phyloP scores from a whole-genome alignment of 1,140 invertebrate genomes.

The Aphis craccivora region DNA sequence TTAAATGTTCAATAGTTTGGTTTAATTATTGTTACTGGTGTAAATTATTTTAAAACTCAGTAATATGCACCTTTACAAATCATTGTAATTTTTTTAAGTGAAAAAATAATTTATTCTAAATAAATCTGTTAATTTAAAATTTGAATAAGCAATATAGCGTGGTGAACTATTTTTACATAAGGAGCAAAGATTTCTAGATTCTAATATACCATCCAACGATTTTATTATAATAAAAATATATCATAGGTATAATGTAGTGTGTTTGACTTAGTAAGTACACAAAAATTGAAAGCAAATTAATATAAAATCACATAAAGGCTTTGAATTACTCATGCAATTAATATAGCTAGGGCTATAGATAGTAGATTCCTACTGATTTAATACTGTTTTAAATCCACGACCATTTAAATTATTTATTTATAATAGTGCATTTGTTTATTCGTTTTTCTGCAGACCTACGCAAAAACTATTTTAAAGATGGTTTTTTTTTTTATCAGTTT shows the following conservation, averaged over 20 bases:
- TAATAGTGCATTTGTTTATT: background rate
- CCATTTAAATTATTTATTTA: background rate
- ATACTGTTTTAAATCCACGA: background rate
- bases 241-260: background rate
- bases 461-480: background rate
- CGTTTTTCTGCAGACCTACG: background rate
- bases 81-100: background rate
- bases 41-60: background rate
- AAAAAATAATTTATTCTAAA: background rate
- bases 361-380: background rate
- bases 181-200: background rate
- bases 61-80: background rate
- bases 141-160: background rate
- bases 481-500: background rate
- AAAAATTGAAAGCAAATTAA: background rate
- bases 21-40: background rate
- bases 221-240: background rate
- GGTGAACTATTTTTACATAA: background rate
- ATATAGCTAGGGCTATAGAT: no score
- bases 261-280: background rate
- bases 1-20: background rate
- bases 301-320: background rate
- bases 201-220: background rate
- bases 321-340: background rate
- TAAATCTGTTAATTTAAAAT: background rate